These are phyloP conservation scores for Thereva unica DNA, from an alignment of 2,888 invertebrate genomes.

Conservation along the genomic window DNA sequence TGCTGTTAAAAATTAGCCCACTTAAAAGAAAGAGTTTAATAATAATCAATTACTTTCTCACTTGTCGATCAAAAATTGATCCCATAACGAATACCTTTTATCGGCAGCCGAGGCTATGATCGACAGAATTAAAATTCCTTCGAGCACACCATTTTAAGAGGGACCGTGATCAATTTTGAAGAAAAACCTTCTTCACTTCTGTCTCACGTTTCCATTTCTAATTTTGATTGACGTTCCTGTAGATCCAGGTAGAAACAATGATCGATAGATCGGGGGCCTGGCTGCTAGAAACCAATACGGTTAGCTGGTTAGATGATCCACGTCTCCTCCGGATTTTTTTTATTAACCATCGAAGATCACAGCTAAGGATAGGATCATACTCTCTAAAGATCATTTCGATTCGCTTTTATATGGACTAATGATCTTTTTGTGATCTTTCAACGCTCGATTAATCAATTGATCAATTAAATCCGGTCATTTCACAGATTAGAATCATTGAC, in stretches of 20 bases:
- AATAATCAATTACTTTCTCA: too few species aligned
- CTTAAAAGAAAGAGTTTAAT: too few species aligned
- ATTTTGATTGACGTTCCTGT: conserved; percentile 27
- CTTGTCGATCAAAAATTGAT: too few species aligned
- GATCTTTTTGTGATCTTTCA: conserved; percentile 33
- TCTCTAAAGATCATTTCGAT: conserved; percentile 6
- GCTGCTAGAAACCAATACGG: conserved; percentile 11
- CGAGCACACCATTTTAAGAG: too few species aligned
- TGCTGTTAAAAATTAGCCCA: too few species aligned
- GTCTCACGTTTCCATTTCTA: conserved; percentile 31
- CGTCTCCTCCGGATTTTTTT: too few species aligned
- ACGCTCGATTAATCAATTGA: conserved; percentile 33
- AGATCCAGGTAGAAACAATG: conserved; percentile 25
- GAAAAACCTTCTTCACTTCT: background rate
- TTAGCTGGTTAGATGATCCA: conserved; percentile 13
- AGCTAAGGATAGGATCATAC: conserved; percentile 5
- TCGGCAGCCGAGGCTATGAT: too few species aligned
- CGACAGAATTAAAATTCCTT: too few species aligned
- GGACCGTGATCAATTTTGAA: too few species aligned
- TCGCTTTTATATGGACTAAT: conserved; percentile 31
- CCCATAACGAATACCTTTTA: too few species aligned
- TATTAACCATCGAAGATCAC: background rate
- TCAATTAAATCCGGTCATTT: conserved; percentile 33
- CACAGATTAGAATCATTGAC: conserved; percentile 31
- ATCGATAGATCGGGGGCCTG: background rate